phyloP scores from a whole-genome alignment of 2,113 vertebrate genomes.

The Hyperopisus bebe region DNA sequence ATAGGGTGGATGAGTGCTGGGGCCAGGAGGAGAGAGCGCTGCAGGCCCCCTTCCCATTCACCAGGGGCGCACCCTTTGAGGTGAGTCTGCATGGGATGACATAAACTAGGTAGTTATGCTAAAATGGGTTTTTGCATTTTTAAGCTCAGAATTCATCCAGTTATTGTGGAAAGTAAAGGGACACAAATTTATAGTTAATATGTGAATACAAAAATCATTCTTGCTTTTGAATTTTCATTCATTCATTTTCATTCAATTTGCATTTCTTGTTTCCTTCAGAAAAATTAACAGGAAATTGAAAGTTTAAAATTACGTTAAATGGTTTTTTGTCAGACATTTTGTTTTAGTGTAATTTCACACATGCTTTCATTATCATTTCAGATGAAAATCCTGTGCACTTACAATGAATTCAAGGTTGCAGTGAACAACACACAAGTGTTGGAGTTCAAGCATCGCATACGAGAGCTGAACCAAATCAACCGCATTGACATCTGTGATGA shows the following conservation, averaged over 20 bases:
- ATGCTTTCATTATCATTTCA: conserved; percentile 37
- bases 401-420: conserved; percentile 55
- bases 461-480: conserved; percentile 63
- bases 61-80: conserved; percentile 59
- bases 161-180: neutral
- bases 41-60: conserved; percentile 57
- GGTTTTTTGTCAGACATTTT: neutral
- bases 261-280: neutral
- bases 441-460: conserved; percentile 61
- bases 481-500: conserved; percentile 65
- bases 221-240: neutral
- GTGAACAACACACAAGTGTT: conserved; percentile 63
- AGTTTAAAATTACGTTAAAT: neutral
- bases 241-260: neutral
- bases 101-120: neutral
- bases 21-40: conserved; percentile 61
- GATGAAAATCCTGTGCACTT: conserved; percentile 68
- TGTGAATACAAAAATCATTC: neutral
- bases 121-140: neutral
- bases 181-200: neutral
- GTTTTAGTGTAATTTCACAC: neutral
- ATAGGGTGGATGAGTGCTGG: conserved; percentile 60
- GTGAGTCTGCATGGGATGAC: conserved; percentile 39
- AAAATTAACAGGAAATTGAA: neutral
- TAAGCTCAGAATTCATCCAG: neutral